Base-by-base conservation (phyloP, 2,888 invertebrate species). In the Limenitis camilla region DNA sequence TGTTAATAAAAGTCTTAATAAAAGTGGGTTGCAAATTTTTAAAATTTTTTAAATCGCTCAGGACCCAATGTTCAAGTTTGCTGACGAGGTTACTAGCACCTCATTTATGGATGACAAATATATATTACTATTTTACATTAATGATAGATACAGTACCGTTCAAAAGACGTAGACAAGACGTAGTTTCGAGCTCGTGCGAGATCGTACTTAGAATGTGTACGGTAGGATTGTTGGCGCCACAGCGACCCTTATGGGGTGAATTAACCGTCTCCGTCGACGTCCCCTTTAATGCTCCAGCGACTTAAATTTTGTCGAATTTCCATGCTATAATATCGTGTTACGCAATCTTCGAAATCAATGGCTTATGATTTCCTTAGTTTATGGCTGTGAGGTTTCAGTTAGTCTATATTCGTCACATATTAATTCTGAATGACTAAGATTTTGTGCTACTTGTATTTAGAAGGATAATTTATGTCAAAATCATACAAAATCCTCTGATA, bases 301-400 rank as follows among this genome's bases (percentile, higher is more conserved):
- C 80, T 87, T 84, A 87, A 87, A 87, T 85, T 85, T 83, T 79
- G 79, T 81, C 79, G 82, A 86, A 85, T 83, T 86, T 84, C 81
- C 73, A 82, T 78, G 69, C 76, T 72, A 72, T 78, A 78, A 80
- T 78, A 76, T 76, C 73, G 72, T 70, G 78, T 82, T 81, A 74
- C 80, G 74, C 73, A 80, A 82, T 78, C 72, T 68, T 68, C 64
- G 69, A 69, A 68, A 62, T 65, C 72, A 76, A 81, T 78, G 76
- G 77, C 80, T 80, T 78, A 83, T 82, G 78, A 83, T 82, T 81
- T 78, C 75, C 76, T 69, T 68, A 70, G 68, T 81, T 85, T 81
- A 80, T 78, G 66, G 70, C 67, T 65, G 62, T 63, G 58, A 64
- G 10, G 43, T 27, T 46, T 46, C 39, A 38, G n/a, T 36, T 6